Base-by-base conservation (phyloP, 2,888 invertebrate genomes). In the Drosophila parthenogenetica region DNA sequence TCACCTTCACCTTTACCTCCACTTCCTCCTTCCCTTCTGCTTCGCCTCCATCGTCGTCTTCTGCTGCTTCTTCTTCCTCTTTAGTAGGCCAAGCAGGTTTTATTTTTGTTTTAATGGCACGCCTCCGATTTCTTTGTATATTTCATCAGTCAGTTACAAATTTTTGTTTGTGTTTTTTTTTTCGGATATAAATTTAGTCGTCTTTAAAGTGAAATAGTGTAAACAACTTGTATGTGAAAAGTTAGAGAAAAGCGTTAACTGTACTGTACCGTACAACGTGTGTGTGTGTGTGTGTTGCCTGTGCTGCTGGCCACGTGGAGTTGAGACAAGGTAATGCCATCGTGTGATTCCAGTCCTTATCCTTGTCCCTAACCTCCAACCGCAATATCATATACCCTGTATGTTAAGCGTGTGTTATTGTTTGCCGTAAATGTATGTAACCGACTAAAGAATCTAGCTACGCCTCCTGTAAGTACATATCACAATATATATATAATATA, bases 151-250 rank as follows among this genome's bases (percentile, higher is more conserved):
- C 61, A 75, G 70, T 85, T 63, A 77, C 57, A 69, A 55, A 49
- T 69, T 69, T 64, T 29, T 43, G 29, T 43, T 37, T 43, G 19
- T 67, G 64, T 61, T 76, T 67, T 40, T 39, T 67, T 49, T 81
- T 81, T 81, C 65, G 77, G 65, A 61, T 66, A 71, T 66, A 78
- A 87, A 76, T 81, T 78, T 69, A 79, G 71, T 79, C 55, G 76
- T 64, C 53, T 70, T 65, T 69, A 67, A 63, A 78, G 73, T 73
- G 48, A 76, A 73, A 64, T 81, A 66, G 72, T 77, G 57, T 59
- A 72, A 69, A 58, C 61, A 72, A 66, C 50, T 67, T 79, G 71
- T 78, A 57, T 72, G 77, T 77, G 67, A 65, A 46, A 57, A 46
- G 29, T 43, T 55, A 53, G 74, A 60, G 49, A 57, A 66, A 55